phyloP scores from a whole-genome alignment of 1,140 invertebrate species.

The Drosophila tropicalis region DNA sequence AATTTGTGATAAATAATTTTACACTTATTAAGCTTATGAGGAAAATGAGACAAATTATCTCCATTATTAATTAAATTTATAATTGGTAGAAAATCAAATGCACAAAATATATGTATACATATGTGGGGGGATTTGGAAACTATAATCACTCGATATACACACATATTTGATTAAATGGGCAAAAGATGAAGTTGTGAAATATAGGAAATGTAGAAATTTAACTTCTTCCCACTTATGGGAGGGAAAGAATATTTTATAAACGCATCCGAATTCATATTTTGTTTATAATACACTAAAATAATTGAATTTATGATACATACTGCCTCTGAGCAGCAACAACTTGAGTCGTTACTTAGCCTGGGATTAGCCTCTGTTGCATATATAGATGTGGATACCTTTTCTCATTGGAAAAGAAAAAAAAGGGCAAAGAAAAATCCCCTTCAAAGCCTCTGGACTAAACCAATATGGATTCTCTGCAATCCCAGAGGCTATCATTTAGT shows the following conservation, averaged over 20 bases:
- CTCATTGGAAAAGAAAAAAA: neutral
- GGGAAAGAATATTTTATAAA: no score
- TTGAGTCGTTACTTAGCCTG: neutral
- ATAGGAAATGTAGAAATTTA: no score
- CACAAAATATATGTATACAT: no score
- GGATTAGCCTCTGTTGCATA: neutral
- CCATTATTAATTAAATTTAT: constrained; percentile 12
- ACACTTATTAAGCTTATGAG: neutral
- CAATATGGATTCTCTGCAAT: constrained; percentile 3
- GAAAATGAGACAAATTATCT: constrained; percentile 3
- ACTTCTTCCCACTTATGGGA: no score
- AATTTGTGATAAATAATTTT: neutral
- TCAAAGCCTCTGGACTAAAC: neutral
- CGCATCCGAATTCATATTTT: no score
- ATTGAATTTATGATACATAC: neutral
- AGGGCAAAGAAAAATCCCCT: neutral
- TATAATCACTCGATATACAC: no score
- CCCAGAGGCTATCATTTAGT: constrained; percentile 64
- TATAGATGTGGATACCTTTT: neutral
- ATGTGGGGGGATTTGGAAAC: no score
- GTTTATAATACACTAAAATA: neutral
- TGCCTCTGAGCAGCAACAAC: neutral
- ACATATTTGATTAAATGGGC: no score
- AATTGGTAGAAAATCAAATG: neutral
- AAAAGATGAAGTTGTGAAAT: no score